A percentile compares a stretch with the other conserved stretches of the same genome.
Evolutionary conservation across 2,113 vertebrate species (phyloP).

Genomic region (Silurus meridionalis): DNA sequence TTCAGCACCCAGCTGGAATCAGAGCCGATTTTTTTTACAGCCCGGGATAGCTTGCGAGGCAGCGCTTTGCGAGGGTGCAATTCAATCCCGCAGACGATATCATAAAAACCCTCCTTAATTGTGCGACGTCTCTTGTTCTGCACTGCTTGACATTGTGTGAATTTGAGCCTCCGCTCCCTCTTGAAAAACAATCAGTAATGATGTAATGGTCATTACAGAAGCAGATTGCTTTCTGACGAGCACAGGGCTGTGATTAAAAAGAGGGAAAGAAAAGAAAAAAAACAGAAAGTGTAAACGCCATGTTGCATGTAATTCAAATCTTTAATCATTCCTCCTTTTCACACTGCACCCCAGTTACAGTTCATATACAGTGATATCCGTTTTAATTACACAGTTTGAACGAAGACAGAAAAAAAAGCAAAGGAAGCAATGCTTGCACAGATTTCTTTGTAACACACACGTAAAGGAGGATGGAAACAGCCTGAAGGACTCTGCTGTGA

Average conservation of each 20-base stretch:
- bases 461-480: not conserved
- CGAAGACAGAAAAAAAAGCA: not conserved
- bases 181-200: conserved; percentile 4
- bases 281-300: conserved; percentile 5
- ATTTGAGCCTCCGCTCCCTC: not conserved
- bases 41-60: not conserved
- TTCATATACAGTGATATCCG: not conserved
- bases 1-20: conserved; percentile 20
- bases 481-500: not conserved
- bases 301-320: conserved; percentile 3
- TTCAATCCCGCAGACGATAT: not conserved
- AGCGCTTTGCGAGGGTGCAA: conserved; percentile 16
- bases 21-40: conserved; percentile 24
- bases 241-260: conserved; percentile 9
- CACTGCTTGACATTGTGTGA: conserved; percentile 19
- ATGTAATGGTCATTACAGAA: conserved; percentile 24
- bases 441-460: not conserved
- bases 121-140: conserved; percentile 27
- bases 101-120: conserved; percentile 22
- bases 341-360: conserved; percentile 9
- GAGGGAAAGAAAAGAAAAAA: not conserved
- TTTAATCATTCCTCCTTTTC: conserved; percentile 12
- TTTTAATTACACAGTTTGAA: conserved; percentile 14
- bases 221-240: conserved; percentile 3
- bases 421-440: not conserved